phyloP scores from a whole-genome alignment of 2,888 invertebrate genomes.

The Suillia variegata region DNA sequence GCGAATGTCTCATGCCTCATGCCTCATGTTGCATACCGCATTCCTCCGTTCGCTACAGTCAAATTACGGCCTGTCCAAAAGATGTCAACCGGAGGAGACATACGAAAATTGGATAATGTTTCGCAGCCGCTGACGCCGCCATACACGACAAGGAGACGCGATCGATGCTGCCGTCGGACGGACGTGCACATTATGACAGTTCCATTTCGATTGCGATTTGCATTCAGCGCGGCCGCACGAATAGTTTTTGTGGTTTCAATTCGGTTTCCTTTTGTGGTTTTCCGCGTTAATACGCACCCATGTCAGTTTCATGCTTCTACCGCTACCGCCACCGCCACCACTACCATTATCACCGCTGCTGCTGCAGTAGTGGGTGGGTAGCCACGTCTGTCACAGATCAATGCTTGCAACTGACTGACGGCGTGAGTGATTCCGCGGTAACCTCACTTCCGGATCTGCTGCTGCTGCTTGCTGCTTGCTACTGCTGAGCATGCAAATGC shows the following conservation, averaged over 20 bases:
- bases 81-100: slow-evolving; percentile 44
- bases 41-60: too few species aligned
- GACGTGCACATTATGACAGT: neutral
- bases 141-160: too few species aligned
- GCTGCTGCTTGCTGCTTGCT: too few species aligned
- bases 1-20: neutral
- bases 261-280: too few species aligned
- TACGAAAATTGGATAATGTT: slow-evolving; percentile 46
- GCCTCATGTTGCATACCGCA: too few species aligned
- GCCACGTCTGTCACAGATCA: slow-evolving; percentile 32
- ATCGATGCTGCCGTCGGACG: neutral
- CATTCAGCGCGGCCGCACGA: neutral
- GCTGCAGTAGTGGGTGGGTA: too few species aligned
- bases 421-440: too few species aligned
- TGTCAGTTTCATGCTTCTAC: too few species aligned
- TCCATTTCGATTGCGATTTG: neutral
- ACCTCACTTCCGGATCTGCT: neutral
- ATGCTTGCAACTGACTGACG: slow-evolving; percentile 11
- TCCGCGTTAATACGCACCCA: neutral
- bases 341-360: too few species aligned
- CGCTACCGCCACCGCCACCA: too few species aligned
- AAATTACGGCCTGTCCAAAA: slow-evolving; percentile 31
- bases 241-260: neutral
- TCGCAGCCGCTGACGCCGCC: too few species aligned
- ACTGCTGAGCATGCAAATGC: neutral